Conservation (phyloP, 2,797 vertebrate genomes). For the Pangasius djambal region DNA sequence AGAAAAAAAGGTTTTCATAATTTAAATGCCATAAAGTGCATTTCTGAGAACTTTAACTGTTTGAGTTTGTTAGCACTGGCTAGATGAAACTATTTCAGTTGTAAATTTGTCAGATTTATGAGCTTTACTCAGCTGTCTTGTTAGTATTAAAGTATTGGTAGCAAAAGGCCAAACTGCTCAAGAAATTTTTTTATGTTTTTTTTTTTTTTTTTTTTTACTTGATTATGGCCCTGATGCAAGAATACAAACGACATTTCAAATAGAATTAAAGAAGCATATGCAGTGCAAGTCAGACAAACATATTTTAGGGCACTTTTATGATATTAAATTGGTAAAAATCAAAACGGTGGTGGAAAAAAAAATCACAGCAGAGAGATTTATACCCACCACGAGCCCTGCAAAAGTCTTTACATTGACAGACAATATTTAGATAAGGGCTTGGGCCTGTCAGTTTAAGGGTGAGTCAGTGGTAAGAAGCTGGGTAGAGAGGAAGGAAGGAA, state of each 20-base stretch:
- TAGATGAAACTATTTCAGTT: background rate
- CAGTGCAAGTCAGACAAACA: background rate
- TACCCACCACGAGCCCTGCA: slow-evolving; percentile 64
- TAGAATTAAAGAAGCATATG: background rate
- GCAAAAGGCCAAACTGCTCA: background rate
- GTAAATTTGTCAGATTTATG: background rate
- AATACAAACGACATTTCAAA: background rate
- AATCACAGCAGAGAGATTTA: slow-evolving; percentile 56
- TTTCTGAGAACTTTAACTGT: background rate
- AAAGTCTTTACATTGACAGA: slow-evolving; percentile 71
- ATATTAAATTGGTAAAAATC: background rate
- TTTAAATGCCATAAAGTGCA: background rate
- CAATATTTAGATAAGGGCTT: slow-evolving; percentile 76
- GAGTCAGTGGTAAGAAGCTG: slow-evolving; percentile 58
- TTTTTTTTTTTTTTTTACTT: background rate
- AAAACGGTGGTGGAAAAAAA: background rate
- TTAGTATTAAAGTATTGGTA: background rate
- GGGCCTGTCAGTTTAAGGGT: slow-evolving; percentile 62
- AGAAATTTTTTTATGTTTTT: background rate
- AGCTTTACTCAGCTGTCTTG: background rate
- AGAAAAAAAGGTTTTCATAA: background rate
- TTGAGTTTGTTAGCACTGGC: background rate
- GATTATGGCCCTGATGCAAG: background rate
- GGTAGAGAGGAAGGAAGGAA: slow-evolving; percentile 38
- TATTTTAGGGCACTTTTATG: background rate